Evolutionary conservation across 2,888 invertebrate genomes (phyloP), one percentile per base, ranked within the genome.

Genomic region (Cosmopolites sordidus): DNA sequence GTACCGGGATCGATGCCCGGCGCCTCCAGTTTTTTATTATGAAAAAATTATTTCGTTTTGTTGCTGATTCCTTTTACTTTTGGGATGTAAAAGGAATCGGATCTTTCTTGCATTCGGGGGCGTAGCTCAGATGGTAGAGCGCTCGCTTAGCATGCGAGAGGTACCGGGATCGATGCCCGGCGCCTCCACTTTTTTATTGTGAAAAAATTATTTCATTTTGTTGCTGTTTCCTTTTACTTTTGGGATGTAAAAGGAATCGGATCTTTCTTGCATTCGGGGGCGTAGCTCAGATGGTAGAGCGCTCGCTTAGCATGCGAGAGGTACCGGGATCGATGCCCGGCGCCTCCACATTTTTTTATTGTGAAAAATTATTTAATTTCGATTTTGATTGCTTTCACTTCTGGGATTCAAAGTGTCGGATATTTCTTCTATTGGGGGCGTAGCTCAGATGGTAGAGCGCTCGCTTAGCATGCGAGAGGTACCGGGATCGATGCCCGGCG

Each of bases 391-490:
- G 8, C 22, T 22, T 22, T 22, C 22, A 22, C 22, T 22, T 5
- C 4, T 22, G 3, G 22, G 22, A 5, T 22, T 22, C 22, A 22
- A n/a, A 8, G 22, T 22, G 8, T 22, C 8, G 3, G 3, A 22
- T 22, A 8, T 22, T 22, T 22, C 22, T 22, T n/a, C 4, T 22
- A 22, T 22, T 8, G 69, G 67, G 68, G 69, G 66, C 64, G 67
- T 68, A 68, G 68, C 68, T 68, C 68, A 68, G 66, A 68, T 69
- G 69, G 69, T 66, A 68, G 68, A 69, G 69, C 69, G 69, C 69
- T 70, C 69, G 68, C 69, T 69, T 69, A 70, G 69, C 70, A 70
- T 70, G 69, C 69, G 69, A 70, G 69, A 68, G 68, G 70, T 69
- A 70, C 70, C 68, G 69, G 69, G 68, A 71, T 71, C 70, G 69